Conservation (phyloP, 2,888 invertebrate species). For the Boloria euphrosyne region DNA sequence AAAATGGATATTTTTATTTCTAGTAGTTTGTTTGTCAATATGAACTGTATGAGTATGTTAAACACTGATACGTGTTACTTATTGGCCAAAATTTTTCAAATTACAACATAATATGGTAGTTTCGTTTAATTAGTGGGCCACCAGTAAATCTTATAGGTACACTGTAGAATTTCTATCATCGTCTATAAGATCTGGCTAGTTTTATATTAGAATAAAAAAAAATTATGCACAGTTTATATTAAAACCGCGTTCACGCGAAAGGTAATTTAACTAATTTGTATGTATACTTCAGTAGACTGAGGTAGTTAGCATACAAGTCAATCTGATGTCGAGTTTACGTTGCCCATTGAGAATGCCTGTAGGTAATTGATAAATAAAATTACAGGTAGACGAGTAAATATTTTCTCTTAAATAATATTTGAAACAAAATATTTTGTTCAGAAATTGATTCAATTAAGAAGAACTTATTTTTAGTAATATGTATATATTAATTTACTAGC, state of each 20-base stretch:
- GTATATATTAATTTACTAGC: no score
- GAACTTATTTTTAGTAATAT: no score
- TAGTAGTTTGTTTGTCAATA: no score
- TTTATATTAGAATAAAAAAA: background rate
- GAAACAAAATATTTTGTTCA: no score
- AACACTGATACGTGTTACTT: no score
- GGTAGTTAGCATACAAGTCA: constrained; percentile 51
- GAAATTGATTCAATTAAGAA: no score
- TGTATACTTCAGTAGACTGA: constrained; percentile 26
- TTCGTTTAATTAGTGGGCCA: no score
- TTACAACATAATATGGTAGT: no score
- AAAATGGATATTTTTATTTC: no score
- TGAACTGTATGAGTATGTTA: no score
- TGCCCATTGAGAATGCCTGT: constrained; percentile 19
- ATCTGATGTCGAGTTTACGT: constrained; percentile 62
- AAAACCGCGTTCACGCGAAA: constrained; percentile 2
- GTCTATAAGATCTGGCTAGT: background rate
- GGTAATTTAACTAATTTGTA: constrained; percentile 29
- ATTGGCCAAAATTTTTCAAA: no score
- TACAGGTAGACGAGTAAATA: background rate
- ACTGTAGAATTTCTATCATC: background rate
- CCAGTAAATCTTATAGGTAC: no score
- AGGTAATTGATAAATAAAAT: constrained; percentile 17
- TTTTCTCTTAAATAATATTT: background rate
- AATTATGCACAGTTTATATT: background rate